Percentiles rank a stretch among this genome's conserved stretches.
These are phyloP conservation scores for Uropetala carovei DNA, from an alignment of 2,888 invertebrate genomes.

Conservation along the genomic window DNA sequence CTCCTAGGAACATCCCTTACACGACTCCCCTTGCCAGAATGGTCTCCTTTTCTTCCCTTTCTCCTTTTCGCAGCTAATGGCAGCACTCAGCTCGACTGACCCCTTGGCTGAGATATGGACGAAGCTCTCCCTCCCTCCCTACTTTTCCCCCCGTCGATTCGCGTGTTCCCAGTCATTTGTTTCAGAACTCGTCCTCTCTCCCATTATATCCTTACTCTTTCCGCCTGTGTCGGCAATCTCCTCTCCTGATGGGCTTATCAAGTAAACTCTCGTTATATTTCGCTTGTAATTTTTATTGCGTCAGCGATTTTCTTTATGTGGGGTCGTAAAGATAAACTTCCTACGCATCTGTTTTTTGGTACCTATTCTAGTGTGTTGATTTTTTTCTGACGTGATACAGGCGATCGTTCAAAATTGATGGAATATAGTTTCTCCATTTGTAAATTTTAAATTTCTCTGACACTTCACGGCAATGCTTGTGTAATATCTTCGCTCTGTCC, in stretches of 20 bases:
- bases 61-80: conserved; percentile 53
- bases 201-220: conserved; percentile 2
- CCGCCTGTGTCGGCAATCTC: conserved; percentile 43
- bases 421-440: no score
- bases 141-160: conserved; percentile 54
- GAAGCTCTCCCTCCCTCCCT: not conserved
- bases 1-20: not conserved
- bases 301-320: not conserved
- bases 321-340: not conserved
- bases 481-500: no score
- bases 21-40: not conserved
- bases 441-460: no score
- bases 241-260: conserved; percentile 44
- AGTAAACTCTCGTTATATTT: not conserved
- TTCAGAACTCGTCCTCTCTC: not conserved
- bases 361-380: not conserved
- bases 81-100: conserved; percentile 47
- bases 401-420: no score
- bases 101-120: conserved; percentile 35
- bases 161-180: conserved; percentile 59
- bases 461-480: no score
- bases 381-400: no score
- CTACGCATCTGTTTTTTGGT: not conserved
- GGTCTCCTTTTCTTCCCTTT: not conserved
- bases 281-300: not conserved